Percentiles rank a stretch among this genome's conserved stretches.
phyloP scores from a whole-genome alignment of 2,888 invertebrate species.

The Sepiola atlantica region DNA sequence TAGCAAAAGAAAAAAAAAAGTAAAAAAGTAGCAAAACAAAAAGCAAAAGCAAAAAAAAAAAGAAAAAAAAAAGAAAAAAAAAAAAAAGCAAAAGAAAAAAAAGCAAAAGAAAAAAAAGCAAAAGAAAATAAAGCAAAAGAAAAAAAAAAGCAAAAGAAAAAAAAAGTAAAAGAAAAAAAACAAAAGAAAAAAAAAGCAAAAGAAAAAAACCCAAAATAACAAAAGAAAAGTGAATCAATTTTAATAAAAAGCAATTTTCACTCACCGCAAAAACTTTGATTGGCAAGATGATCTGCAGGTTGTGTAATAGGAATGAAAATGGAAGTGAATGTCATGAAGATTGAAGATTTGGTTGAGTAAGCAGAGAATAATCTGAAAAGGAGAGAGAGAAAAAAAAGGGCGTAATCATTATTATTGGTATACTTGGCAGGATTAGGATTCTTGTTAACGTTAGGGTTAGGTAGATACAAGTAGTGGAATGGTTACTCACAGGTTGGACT shows the following conservation, averaged over 20 bases:
- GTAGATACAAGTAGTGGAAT: too few relatives aligned
- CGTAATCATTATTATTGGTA: not conserved
- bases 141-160: not conserved
- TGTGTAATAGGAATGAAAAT: not conserved
- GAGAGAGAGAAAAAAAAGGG: not conserved
- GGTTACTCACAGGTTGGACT: too few relatives aligned
- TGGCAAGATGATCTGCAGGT: not conserved
- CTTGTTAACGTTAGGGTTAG: not conserved
- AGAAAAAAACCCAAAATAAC: not conserved
- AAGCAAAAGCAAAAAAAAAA: not conserved
- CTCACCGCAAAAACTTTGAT: not conserved
- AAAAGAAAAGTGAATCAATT: not conserved
- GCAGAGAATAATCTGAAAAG: not conserved
- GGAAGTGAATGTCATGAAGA: not conserved
- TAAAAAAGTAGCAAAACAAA: too few relatives aligned
- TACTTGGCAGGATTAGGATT: not conserved
- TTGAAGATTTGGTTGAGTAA: not conserved
- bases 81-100: not conserved
- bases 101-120: not conserved
- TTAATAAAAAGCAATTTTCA: not conserved
- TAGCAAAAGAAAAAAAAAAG: not conserved
- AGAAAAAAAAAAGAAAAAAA: not conserved
- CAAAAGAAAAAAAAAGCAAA: too few relatives aligned
- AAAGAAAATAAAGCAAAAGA: too few relatives aligned
- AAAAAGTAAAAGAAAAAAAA: too few relatives aligned